Percentiles rank a stretch among this genome's conserved stretches.
Conservation (phyloP, 1,140 invertebrate species). For the Drosophila orena region DNA sequence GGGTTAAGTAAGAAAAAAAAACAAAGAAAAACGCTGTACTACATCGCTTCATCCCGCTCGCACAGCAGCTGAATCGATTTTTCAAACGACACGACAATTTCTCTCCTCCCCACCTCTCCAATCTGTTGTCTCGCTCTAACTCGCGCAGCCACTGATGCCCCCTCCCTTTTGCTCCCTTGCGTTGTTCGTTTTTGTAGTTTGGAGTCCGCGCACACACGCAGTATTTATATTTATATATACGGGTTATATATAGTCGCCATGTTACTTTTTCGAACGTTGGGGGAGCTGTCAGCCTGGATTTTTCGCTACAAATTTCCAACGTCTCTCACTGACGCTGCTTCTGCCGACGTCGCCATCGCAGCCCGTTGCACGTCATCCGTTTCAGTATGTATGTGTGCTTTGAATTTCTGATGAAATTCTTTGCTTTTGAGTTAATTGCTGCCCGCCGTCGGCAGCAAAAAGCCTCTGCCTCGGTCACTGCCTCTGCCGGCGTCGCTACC, state of each 20-base stretch:
- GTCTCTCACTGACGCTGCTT: constrained; percentile 49
- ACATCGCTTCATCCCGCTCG: constrained; percentile 48
- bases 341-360: constrained; percentile 50
- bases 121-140: constrained; percentile 45
- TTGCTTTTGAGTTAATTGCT: constrained; percentile 83
- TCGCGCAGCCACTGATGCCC: not conserved
- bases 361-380: constrained; percentile 73
- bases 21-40: constrained; percentile 27
- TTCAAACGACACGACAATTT: constrained; percentile 79
- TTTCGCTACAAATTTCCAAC: constrained; percentile 61
- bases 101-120: constrained; percentile 44
- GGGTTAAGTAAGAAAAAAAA: constrained; percentile 63
- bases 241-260: constrained; percentile 61
- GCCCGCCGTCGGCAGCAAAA: constrained; percentile 25
- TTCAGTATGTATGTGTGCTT: constrained; percentile 59
- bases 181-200: constrained; percentile 63
- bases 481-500: constrained; percentile 34
- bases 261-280: constrained; percentile 74
- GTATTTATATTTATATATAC: constrained; percentile 17
- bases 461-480: constrained; percentile 41
- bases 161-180: constrained; percentile 50
- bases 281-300: constrained; percentile 79
- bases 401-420: constrained; percentile 84
- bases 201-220: constrained; percentile 31
- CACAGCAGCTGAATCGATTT: constrained; percentile 78